Base-by-base conservation (phyloP, 64 coral and sea anemone species). In the Anthopleura sola region DNA sequence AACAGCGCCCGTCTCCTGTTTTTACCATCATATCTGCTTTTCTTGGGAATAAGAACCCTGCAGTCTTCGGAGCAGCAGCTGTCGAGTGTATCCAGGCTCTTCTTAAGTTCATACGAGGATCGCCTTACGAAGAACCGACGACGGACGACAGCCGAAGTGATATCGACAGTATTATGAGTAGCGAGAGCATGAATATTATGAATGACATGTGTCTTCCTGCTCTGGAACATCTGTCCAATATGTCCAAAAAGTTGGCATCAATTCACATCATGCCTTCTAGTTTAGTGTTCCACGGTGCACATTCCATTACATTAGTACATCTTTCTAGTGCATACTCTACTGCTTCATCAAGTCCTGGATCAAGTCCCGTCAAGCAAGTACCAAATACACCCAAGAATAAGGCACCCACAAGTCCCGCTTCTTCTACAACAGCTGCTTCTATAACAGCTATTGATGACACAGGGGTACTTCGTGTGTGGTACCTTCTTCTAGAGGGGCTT, bases 201-300 rank as follows among this genome's bases (percentile, higher is more conserved):
- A 88, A 85, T 80, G 97, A 95, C 9, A 90, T 99, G 97, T 99
- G 97, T 85, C 83, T 95, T 15, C 91, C 97, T 28, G 97, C 97
- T 34, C 51, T 99, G 48, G 86, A 99, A 28, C 78, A 92, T 20
- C 75, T 99, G 15, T 69, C 88, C 21, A 95, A 84, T 36, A 91
- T 99, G 84, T 99, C 97, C 4, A 99, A 99, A 62, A 99, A 99
- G 53, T 58, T 99, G 38, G 93, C 93, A 7, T 94, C 93, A 37
- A 99, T 99, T 54, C 91, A 99, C 50, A 89, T 95, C 74, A 99
- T 95, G 90, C 97, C 97, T 10, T 94, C 97, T 11, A 99, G 93
- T 75, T 57, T 99, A 9, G 92, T 99, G 50, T 99, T 99, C 66
- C 90, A 99, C 24, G 97, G 97, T 23, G 85, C 97, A 12, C 97